phyloP scores from a whole-genome alignment of 2,888 invertebrate genomes.

The Crioceris asparagi region DNA sequence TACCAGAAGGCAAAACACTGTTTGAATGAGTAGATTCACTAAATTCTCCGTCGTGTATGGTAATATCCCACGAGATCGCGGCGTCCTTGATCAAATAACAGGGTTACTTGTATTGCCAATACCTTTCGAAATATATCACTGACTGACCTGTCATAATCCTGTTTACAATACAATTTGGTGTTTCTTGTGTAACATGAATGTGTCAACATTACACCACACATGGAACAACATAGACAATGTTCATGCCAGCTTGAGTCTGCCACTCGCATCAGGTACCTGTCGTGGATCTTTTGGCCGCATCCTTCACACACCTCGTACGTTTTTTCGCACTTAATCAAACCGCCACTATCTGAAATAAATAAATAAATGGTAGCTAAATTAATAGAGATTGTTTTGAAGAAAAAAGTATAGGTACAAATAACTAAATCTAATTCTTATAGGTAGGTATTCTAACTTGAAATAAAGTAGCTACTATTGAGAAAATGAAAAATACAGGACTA shows the following conservation, averaged over 20 bases:
- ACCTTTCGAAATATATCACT: too few species aligned
- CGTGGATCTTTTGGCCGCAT: conserved; percentile 89
- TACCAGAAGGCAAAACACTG: too few species aligned
- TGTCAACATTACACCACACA: conserved; percentile 80
- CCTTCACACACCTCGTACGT: conserved; percentile 86
- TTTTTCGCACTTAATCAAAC: conserved; percentile 65
- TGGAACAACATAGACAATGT: conserved; percentile 89
- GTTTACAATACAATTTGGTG: conserved; percentile 90
- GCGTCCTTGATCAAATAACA: too few species aligned
- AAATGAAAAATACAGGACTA: too few species aligned
- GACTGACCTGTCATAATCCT: conserved; percentile 88
- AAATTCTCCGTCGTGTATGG: too few species aligned
- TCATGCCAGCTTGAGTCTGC: conserved; percentile 95
- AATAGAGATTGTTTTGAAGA: conserved; percentile 1
- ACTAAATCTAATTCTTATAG: too few species aligned
- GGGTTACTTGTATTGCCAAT: too few species aligned
- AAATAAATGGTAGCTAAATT: conserved; percentile 4
- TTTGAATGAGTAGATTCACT: too few species aligned
- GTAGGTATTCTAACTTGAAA: too few species aligned
- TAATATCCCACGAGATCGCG: too few species aligned
- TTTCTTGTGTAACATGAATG: conserved; percentile 93
- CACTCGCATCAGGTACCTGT: conserved; percentile 90
- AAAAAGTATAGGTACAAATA: too few species aligned
- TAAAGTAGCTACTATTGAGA: too few species aligned
- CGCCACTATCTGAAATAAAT: conserved; percentile 27